Conservation (phyloP, 2,888 invertebrate genomes). For the Pristionchus entomophagus region DNA sequence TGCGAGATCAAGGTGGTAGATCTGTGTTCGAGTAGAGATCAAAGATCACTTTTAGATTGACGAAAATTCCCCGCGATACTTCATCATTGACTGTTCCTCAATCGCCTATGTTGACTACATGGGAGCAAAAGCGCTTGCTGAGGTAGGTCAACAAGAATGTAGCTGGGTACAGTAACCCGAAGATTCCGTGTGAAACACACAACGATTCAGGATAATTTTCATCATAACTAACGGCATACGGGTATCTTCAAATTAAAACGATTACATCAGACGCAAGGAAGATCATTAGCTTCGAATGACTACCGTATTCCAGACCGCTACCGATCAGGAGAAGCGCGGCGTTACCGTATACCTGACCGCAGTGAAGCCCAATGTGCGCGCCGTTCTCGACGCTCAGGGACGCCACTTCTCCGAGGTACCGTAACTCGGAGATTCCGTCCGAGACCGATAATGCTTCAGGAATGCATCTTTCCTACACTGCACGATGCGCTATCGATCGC, state of each 20-base stretch:
- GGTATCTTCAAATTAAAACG: no score
- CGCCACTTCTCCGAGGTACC: constrained; percentile 42
- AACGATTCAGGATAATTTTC: no score
- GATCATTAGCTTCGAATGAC: no score
- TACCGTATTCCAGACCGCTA: constrained; percentile 11
- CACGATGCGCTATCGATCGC: constrained; percentile 45
- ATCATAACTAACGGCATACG: no score
- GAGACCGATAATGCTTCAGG: neutral
- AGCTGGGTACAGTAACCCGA: no score
- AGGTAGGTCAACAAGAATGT: constrained; percentile 21
- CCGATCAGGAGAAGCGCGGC: constrained; percentile 14
- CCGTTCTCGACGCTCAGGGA: constrained; percentile 37
- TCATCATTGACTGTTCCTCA: constrained; percentile 46
- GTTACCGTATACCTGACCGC: constrained; percentile 44
- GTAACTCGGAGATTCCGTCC: neutral
- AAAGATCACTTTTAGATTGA: neutral
- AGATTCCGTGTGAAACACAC: no score
- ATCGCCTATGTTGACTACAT: constrained; percentile 47
- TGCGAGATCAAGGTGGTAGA: neutral
- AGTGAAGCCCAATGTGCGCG: constrained; percentile 28
- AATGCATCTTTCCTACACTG: constrained; percentile 46
- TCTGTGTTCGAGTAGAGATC: constrained; percentile 2
- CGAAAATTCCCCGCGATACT: constrained; percentile 9
- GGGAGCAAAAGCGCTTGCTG: constrained; percentile 46
- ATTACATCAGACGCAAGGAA: no score